Conservation (phyloP, 1,140 invertebrate species). For the Protaetia brevitarsis region DNA sequence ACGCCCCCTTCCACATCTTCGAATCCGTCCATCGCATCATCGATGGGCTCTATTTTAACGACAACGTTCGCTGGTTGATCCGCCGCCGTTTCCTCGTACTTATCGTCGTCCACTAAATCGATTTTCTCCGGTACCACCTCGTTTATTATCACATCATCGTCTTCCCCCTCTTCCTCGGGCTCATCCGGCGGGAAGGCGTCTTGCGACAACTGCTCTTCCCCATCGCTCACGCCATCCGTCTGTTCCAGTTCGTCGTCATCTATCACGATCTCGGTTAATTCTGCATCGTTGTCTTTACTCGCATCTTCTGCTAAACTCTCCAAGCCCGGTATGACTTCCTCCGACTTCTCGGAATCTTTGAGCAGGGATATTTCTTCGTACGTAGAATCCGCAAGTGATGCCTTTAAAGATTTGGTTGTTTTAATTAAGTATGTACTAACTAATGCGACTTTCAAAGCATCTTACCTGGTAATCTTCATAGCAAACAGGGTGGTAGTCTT, state of each 20-base stretch:
- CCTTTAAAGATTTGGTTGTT: no score
- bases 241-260: slow-evolving; percentile 38
- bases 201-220: slow-evolving; percentile 39
- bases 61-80: slow-evolving; percentile 18
- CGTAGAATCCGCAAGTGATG: slow-evolving; percentile 39
- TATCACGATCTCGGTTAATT: slow-evolving; percentile 19
- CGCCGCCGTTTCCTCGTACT: slow-evolving; percentile 47
- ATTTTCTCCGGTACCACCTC: slow-evolving; percentile 53
- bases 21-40: slow-evolving; percentile 52
- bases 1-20: slow-evolving; percentile 44
- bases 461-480: slow-evolving; percentile 82
- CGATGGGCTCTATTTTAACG: slow-evolving; percentile 31
- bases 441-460: slow-evolving; percentile 18
- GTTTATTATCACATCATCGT: slow-evolving; percentile 60
- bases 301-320: slow-evolving; percentile 36
- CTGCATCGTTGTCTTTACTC: slow-evolving; percentile 29
- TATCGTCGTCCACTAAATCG: slow-evolving; percentile 50
- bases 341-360: slow-evolving; percentile 31
- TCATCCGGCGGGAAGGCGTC: slow-evolving; percentile 31
- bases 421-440: no score
- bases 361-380: slow-evolving; percentile 31
- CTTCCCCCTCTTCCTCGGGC: slow-evolving; percentile 43
- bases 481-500: slow-evolving; percentile 87
- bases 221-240: slow-evolving; percentile 52
- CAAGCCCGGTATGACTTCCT: slow-evolving; percentile 26